Evolutionary conservation across 2,113 vertebrate species (phyloP).

Genomic region (Sinosuthora webbiana): DNA sequence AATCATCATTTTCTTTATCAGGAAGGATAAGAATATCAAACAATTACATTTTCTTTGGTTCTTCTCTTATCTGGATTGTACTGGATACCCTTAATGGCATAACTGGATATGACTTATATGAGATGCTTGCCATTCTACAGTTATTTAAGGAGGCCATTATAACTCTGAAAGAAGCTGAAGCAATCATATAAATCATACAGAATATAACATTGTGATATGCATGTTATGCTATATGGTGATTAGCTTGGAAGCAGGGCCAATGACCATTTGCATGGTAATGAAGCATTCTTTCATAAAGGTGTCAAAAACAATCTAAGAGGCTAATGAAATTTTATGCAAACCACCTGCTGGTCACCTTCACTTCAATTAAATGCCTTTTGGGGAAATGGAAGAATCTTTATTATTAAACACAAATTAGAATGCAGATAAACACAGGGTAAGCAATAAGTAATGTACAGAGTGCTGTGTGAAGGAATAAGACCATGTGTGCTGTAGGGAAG

Average conservation of each 20-base stretch:
- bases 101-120: neutral
- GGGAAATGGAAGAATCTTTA: neutral
- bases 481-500: neutral
- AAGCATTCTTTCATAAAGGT: slow-evolving; percentile 41
- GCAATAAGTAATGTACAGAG: neutral
- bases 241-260: slow-evolving; percentile 1
- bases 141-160: neutral
- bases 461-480: neutral
- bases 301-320: slow-evolving; percentile 50
- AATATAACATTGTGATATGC: neutral
- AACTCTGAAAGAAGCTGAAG: slow-evolving; percentile 16
- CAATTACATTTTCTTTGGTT: neutral
- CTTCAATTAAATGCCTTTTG: slow-evolving; percentile 33
- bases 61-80: neutral
- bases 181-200: slow-evolving; percentile 2
- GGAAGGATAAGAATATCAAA: neutral
- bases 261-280: slow-evolving; percentile 47
- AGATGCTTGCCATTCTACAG: neutral
- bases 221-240: neutral
- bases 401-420: slow-evolving; percentile 30
- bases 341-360: slow-evolving; percentile 63
- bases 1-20: neutral
- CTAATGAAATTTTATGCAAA: slow-evolving; percentile 64
- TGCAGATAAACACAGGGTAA: slow-evolving; percentile 8
- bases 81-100: neutral